phyloP scores from a whole-genome alignment of 92 coral and sea anemone genomes.

The Phenganax marumi region DNA sequence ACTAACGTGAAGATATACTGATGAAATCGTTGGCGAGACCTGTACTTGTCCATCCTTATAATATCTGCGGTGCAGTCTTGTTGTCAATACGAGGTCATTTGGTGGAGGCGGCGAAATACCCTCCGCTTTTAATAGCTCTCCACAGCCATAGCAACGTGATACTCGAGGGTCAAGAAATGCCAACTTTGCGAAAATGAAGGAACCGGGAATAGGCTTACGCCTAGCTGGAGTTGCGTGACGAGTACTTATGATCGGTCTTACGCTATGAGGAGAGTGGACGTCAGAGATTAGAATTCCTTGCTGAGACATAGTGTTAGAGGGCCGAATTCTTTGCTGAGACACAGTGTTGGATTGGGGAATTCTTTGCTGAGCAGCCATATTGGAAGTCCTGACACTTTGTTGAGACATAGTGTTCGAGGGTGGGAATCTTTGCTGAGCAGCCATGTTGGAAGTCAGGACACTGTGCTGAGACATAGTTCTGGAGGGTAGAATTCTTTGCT shows the following conservation, averaged over 20 bases:
- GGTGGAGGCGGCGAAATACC: conserved; percentile 52
- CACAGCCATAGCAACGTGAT: conserved; percentile 58
- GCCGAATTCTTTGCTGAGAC: neutral
- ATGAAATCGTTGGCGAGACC: conserved; percentile 34
- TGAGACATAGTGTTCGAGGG: neutral
- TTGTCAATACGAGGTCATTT: conserved; percentile 47
- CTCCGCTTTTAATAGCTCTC: conserved; percentile 46
- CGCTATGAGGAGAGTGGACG: neutral
- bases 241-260: neutral
- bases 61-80: conserved; percentile 41
- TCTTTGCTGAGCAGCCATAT: conserved; percentile 9
- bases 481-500: neutral
- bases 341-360: neutral
- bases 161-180: conserved; percentile 56
- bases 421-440: neutral
- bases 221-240: conserved; percentile 24
- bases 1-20: conserved; percentile 8
- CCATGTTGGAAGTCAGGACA: conserved; percentile 5
- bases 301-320: neutral
- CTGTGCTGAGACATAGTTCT: neutral
- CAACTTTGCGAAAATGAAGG: conserved; percentile 40
- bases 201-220: conserved; percentile 51
- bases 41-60: conserved; percentile 49
- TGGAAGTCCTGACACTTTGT: neutral
- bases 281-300: neutral